These are phyloP conservation scores for Parazoanthus darwini DNA, from an alignment of 92 coral and sea anemone species.

Conservation along the genomic window DNA sequence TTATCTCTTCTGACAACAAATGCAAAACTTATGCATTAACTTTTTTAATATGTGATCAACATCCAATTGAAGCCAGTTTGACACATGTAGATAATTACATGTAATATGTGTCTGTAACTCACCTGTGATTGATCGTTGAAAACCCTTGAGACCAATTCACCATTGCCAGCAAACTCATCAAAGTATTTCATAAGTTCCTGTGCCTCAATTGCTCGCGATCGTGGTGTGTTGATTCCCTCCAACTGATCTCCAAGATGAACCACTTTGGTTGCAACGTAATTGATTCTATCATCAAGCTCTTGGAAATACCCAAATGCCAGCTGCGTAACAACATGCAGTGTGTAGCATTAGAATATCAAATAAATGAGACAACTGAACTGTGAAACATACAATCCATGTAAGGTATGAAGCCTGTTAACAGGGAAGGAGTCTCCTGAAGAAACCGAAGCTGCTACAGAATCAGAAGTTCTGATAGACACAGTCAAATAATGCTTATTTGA, in stretches of 20 bases:
- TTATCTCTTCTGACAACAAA: too few species aligned
- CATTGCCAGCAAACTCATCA: conserved; percentile 83
- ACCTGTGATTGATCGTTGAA: conserved; percentile 80
- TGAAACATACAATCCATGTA: neutral
- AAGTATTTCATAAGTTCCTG: conserved; percentile 96
- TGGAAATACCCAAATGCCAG: conserved; percentile 75
- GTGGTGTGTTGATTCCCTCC: conserved; percentile 95
- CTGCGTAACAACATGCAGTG: conserved; percentile 33
- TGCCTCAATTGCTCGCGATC: conserved; percentile 93
- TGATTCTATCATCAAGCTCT: conserved; percentile 92
- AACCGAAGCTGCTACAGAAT: too few species aligned
- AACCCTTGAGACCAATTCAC: conserved; percentile 67
- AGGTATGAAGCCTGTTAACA: too few species aligned
- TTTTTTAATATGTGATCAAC: too few species aligned
- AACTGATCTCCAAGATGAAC: conserved; percentile 98
- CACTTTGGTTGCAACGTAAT: conserved; percentile 96
- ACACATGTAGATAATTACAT: too few species aligned
- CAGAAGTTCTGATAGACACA: too few species aligned
- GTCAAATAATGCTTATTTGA: too few species aligned
- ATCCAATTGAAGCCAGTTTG: too few species aligned
- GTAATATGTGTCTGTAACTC: neutral
- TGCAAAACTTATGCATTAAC: neutral
- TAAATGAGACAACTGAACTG: neutral
- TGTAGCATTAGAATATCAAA: neutral
- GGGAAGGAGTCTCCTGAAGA: too few species aligned